Evolutionary conservation across 2,113 vertebrate genomes (phyloP).

Genomic region (Lophius piscatorius): DNA sequence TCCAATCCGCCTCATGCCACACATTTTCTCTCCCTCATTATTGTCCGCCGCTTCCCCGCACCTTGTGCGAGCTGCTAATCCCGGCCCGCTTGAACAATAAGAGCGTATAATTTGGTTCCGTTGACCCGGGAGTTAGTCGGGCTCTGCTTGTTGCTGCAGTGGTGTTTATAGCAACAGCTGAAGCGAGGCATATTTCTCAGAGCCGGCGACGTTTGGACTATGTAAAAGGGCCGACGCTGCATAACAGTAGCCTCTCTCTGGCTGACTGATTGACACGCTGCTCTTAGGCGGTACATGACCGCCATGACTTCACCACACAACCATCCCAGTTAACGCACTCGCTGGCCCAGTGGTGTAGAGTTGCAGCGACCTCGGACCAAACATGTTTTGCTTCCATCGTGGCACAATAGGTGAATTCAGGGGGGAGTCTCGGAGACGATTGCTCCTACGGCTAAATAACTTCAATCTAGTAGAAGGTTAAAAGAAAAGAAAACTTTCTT

Average conservation of each 20-base stretch:
- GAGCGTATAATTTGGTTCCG: not conserved
- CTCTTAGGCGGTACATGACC: conserved; percentile 55
- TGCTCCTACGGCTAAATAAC: no score
- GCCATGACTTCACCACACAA: conserved; percentile 67
- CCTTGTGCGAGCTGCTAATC: conserved; percentile 19
- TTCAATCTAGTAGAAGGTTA: no score
- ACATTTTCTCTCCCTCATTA: no score
- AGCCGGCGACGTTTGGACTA: conserved; percentile 39
- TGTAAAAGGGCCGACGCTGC: conserved; percentile 32
- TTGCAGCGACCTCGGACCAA: conserved; percentile 22
- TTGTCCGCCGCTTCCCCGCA: no score
- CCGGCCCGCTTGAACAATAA: conserved; percentile 31
- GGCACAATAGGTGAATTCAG: no score
- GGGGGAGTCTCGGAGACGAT: no score
- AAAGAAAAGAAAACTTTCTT: no score
- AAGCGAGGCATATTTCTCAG: conserved; percentile 31
- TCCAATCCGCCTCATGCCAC: no score
- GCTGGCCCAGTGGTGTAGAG: conserved; percentile 42
- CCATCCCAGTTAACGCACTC: conserved; percentile 59
- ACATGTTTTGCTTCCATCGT: no score
- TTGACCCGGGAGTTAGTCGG: conserved; percentile 21
- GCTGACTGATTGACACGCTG: conserved; percentile 48
- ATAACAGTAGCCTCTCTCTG: conserved; percentile 2
- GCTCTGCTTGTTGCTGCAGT: conserved; percentile 27
- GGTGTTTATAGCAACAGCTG: conserved; percentile 54